Conservation (phyloP, 2,888 invertebrate species). For the Xylocampa areola region DNA sequence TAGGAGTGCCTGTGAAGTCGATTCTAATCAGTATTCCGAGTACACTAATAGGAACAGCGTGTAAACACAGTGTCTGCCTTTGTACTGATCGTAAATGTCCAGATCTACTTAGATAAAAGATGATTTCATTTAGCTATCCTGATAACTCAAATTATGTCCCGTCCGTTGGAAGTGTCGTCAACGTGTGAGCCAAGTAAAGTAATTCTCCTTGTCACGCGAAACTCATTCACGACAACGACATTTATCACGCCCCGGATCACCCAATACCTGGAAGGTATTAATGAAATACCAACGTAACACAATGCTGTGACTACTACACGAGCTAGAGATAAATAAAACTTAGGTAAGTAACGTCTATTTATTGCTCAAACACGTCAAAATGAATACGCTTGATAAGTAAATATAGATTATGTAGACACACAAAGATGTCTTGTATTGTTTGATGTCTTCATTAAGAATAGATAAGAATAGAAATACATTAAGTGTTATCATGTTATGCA, state of each 20-base stretch:
- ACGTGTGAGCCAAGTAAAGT: slow-evolving; percentile 44
- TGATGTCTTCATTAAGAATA: slow-evolving; percentile 1
- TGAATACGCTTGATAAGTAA: slow-evolving; percentile 27
- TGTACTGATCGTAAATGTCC: slow-evolving; percentile 33
- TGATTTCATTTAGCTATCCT: slow-evolving; percentile 48
- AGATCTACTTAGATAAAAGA: slow-evolving; percentile 50
- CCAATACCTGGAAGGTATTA: slow-evolving; percentile 4
- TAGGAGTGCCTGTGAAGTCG: neutral
- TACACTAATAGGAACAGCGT: slow-evolving; percentile 9
- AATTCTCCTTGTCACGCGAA: slow-evolving; percentile 59
- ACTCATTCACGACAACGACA: slow-evolving; percentile 39
- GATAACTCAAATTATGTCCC: slow-evolving; percentile 56
- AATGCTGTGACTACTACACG: slow-evolving; percentile 11
- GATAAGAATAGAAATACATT: slow-evolving; percentile 6
- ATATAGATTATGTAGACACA: slow-evolving; percentile 12
- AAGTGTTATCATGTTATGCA: slow-evolving; percentile 3
- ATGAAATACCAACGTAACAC: neutral
- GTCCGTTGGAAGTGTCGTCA: slow-evolving; percentile 55
- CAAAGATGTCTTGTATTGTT: slow-evolving; percentile 14
- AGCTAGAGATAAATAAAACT: slow-evolving; percentile 30
- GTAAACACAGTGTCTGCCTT: slow-evolving; percentile 14
- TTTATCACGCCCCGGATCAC: slow-evolving; percentile 17
- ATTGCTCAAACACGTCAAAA: slow-evolving; percentile 30
- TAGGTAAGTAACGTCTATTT: slow-evolving; percentile 25
- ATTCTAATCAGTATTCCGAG: neutral